Evolutionary conservation across 2,113 vertebrate genomes (phyloP).

Genomic region (Caretta caretta): DNA sequence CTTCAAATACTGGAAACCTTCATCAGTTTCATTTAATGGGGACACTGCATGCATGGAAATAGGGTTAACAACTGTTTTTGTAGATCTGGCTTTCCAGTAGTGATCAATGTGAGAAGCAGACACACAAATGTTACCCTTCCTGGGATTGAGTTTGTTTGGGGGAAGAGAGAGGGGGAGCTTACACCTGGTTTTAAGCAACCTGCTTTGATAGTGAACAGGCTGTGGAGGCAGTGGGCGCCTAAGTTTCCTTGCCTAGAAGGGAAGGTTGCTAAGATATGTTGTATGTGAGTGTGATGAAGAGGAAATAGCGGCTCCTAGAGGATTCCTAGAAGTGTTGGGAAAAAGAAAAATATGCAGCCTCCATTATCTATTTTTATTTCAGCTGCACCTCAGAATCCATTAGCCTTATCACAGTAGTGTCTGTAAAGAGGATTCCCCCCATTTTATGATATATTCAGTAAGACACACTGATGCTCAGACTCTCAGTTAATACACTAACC

Average conservation of each 20-base stretch:
- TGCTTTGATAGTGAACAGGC: fast-evolving
- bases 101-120: background rate
- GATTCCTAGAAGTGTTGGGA: background rate
- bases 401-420: background rate
- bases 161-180: background rate
- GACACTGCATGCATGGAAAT: background rate
- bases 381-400: background rate
- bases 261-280: background rate
- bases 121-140: background rate
- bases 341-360: background rate
- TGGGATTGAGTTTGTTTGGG: background rate
- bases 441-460: background rate
- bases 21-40: background rate
- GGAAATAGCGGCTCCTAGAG: background rate
- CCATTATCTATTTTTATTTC: background rate
- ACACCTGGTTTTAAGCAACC: background rate
- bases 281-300: background rate
- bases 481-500: background rate
- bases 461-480: background rate
- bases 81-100: background rate
- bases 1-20: background rate
- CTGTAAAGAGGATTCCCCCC: background rate
- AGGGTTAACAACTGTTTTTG: background rate
- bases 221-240: background rate
- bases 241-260: background rate